Percentiles rank a stretch among this genome's conserved stretches.
Conservation (phyloP, 2,797 vertebrate species). For the Notamacropus eugenii region DNA sequence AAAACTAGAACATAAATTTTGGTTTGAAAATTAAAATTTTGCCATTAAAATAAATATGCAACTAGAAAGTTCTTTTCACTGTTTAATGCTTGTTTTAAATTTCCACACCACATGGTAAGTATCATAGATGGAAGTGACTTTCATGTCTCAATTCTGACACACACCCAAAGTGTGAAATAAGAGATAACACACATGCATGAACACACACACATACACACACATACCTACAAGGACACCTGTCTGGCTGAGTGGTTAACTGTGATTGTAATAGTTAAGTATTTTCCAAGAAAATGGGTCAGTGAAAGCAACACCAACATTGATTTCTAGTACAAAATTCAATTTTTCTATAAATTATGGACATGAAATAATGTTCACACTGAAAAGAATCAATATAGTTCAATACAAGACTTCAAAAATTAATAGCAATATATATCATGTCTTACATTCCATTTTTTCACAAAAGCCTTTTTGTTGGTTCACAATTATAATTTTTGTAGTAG, state of each 20-base stretch:
- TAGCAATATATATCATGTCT: not conserved
- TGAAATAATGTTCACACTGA: not conserved
- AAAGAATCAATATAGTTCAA: not conserved
- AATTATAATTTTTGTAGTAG: conserved; percentile 17
- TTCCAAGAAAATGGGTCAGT: not conserved
- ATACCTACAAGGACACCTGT: too few species aligned
- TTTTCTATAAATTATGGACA: not conserved
- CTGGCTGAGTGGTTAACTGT: too few species aligned
- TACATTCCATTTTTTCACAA: not conserved
- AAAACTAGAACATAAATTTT: conserved; percentile 80
- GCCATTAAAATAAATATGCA: conserved; percentile 72
- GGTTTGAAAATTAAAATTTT: conserved; percentile 87
- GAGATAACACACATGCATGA: too few species aligned
- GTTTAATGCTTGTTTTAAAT: conserved; percentile 34
- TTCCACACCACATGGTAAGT: not conserved
- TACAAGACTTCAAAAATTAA: too few species aligned
- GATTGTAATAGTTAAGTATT: not conserved
- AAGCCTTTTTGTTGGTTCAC: conserved; percentile 35
- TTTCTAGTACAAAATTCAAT: not conserved
- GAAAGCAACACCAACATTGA: not conserved
- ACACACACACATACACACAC: too few species aligned
- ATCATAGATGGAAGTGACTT: too few species aligned
- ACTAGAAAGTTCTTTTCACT: conserved; percentile 62
- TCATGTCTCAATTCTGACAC: too few species aligned
- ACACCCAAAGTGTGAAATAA: too few species aligned